Evolutionary conservation across 2,888 invertebrate species (phyloP).

Genomic region (Adelphocoris suturalis): DNA sequence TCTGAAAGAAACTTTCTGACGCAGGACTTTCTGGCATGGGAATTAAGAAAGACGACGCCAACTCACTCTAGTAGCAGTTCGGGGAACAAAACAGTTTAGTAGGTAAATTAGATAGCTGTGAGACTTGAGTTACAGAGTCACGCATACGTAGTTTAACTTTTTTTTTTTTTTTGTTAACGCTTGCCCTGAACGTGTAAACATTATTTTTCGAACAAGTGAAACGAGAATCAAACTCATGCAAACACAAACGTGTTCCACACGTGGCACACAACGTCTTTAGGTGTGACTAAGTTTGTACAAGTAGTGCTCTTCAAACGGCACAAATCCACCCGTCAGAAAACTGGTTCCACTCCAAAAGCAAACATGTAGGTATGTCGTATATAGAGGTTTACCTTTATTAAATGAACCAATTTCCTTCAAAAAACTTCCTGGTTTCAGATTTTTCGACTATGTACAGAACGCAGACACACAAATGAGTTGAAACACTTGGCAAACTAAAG

Average conservation of each 20-base stretch:
- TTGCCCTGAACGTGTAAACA: no score
- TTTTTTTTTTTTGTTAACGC: no score
- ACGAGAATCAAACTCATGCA: not conserved
- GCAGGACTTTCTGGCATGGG: no score
- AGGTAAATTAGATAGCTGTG: no score
- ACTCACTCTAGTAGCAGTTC: no score
- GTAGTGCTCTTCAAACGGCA: not conserved
- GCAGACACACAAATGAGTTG: not conserved
- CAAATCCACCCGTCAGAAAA: not conserved
- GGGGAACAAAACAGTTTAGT: no score
- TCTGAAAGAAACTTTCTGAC: no score
- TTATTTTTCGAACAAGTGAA: not conserved
- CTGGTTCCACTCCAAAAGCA: not conserved
- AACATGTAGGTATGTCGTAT: not conserved
- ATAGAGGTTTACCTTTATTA: conserved; percentile 38
- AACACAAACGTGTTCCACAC: not conserved
- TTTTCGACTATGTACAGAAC: conserved; percentile 41
- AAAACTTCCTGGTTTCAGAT: conserved; percentile 38
- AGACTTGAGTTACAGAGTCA: no score
- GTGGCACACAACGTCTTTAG: not conserved
- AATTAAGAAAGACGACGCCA: no score
- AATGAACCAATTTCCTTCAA: conserved; percentile 61
- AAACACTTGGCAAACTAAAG: not conserved
- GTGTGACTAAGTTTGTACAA: not conserved
- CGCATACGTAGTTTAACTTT: no score